phyloP scores from a whole-genome alignment of 2,797 vertebrate species.

The Cetoscarus ocellatus region DNA sequence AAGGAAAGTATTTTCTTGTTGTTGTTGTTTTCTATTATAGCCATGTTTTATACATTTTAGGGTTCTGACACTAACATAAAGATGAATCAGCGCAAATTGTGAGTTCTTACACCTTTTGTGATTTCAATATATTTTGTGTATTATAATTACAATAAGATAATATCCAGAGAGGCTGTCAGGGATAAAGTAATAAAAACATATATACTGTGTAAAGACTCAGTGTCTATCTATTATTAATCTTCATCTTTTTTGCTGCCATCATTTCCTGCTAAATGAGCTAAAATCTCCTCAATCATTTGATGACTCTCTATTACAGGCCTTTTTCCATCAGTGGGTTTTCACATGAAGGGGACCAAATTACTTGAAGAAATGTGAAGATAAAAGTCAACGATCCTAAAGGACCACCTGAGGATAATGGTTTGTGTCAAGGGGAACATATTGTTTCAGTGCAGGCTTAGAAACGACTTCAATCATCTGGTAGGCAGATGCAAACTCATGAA shows the following conservation, averaged over 20 bases:
- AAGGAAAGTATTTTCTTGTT: too few species aligned
- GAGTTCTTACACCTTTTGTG: not conserved
- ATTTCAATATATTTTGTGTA: too few species aligned
- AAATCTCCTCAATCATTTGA: constrained; percentile 39
- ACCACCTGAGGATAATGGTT: constrained; percentile 59
- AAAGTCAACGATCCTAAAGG: constrained; percentile 65
- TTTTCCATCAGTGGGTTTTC: constrained; percentile 39
- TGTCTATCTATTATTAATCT: constrained; percentile 14
- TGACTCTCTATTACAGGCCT: constrained; percentile 16
- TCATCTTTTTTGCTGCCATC: constrained; percentile 5
- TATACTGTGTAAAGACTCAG: not conserved
- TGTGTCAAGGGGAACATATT: constrained; percentile 62
- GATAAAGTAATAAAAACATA: not conserved
- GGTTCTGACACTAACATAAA: too few species aligned
- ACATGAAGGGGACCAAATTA: constrained; percentile 58
- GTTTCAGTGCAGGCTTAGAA: constrained; percentile 42
- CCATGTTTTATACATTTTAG: too few species aligned
- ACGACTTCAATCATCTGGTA: constrained; percentile 28
- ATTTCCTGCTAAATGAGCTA: constrained; percentile 47
- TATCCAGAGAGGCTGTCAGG: not conserved
- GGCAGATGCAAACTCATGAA: constrained; percentile 32
- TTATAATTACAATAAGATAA: too few species aligned
- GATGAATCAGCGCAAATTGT: not conserved
- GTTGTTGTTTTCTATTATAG: too few species aligned
- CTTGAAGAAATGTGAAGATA: constrained; percentile 53